Conservation (phyloP, 1,140 invertebrate species). For the Metaphire vulgaris region DNA sequence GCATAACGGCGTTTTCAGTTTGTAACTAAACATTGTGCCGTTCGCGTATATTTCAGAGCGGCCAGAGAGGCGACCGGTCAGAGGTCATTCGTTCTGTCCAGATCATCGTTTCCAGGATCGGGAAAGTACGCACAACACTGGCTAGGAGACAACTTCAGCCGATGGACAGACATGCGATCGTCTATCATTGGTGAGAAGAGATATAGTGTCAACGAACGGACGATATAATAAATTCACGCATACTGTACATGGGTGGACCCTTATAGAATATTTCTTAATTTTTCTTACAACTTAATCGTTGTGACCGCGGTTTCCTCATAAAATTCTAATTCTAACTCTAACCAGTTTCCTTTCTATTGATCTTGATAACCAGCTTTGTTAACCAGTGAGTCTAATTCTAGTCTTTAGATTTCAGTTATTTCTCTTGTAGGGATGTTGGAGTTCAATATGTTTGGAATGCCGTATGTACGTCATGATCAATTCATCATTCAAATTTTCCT, state of each 20-base stretch:
- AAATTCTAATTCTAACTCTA: too few species aligned
- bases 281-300: too few species aligned
- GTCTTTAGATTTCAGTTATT: too few species aligned
- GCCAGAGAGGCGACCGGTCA: conserved; percentile 41
- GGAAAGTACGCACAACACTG: conserved; percentile 78
- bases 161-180: conserved; percentile 32
- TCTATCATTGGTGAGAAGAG: conserved; percentile 5
- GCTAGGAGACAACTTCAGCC: conserved; percentile 61
- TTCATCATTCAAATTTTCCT: too few species aligned
- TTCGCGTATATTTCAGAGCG: too few species aligned
- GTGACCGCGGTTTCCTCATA: too few species aligned
- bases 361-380: too few species aligned
- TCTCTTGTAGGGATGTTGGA: conserved; percentile 43
- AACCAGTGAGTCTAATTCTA: too few species aligned
- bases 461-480: conserved; percentile 30
- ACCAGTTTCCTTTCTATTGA: too few species aligned
- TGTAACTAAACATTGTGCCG: too few species aligned
- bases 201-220: background rate
- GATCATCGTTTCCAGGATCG: conserved; percentile 72
- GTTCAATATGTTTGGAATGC: conserved; percentile 42
- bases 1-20: too few species aligned
- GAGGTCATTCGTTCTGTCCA: conserved; percentile 73
- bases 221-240: background rate
- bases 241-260: background rate
- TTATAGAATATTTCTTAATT: background rate